Evolutionary conservation across 1,140 invertebrate species (phyloP), one percentile per base, ranked within the genome.

Genomic region (Augochlora pura): DNA sequence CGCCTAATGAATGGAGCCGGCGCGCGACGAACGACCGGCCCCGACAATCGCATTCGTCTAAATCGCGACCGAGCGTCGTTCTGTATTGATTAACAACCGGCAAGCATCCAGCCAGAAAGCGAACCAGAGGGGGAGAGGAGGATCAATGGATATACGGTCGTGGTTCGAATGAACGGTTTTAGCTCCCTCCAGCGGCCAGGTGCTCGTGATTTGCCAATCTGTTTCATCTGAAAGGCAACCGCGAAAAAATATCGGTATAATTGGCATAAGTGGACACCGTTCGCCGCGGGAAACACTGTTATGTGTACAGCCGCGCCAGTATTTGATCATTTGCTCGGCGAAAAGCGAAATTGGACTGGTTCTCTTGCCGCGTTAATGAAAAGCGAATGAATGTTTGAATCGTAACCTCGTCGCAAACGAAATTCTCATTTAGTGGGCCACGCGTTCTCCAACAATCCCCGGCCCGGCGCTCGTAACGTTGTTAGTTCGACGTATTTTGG

Each of bases 61-160:
- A 77, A 77, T 78, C 72, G 69, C 68, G 49, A 78, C 60, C 76
- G 39, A 78, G 49, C 14, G 49, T 59, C 46, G 75, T 77, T 77
- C 25, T 62, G 68, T 64, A 78, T 78, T 65, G 76, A 78, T 78
- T 72, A 78, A 78, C 68, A 32, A 59, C 21, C 14, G 76, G 49
- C 27, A 72, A 72, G 60, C 75, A 77, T 63, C 75, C 59, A 64
- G 39, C 76, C 46, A 38, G 76, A 72, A 78, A 78, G 12, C 32
- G 21, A 60, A 64, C 64, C 60, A 54, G 12, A 32, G 60, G 59
- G 60, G 46, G 60, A 42, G 60, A 32, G 32, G 32, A 32, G 32
- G 32, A 78, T 78, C 68, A 78, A 78, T 78, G 46, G 64, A 3
- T 52, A n/a, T n/a, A 25, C 2, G 16, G 14, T 1, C 49, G 10